Conservation (phyloP, 2,113 vertebrate species). For the Anguilla japonica region DNA sequence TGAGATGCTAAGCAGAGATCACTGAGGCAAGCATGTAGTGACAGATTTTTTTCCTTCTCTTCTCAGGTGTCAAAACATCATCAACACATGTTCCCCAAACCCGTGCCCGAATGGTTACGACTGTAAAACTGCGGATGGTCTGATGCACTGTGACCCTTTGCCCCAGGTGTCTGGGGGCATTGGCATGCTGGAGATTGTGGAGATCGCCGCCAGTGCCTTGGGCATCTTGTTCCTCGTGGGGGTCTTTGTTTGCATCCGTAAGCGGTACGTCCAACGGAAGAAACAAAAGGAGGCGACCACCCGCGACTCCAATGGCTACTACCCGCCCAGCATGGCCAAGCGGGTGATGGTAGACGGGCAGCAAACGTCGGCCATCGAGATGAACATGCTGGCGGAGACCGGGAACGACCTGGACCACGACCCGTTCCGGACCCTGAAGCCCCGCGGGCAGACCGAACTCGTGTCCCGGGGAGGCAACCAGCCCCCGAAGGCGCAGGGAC, state of each 20-base stretch:
- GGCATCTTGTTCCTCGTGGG: slow-evolving; percentile 61
- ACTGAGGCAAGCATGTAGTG: background rate
- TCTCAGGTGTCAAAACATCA: slow-evolving; percentile 75
- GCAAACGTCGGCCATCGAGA: slow-evolving; percentile 72
- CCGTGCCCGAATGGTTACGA: slow-evolving; percentile 67
- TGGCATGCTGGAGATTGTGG: slow-evolving; percentile 72
- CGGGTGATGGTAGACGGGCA: slow-evolving; percentile 73
- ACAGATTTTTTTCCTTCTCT: slow-evolving; percentile 10
- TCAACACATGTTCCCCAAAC: slow-evolving; percentile 68
- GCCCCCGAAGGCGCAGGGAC: slow-evolving; percentile 68
- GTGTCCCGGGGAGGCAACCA: slow-evolving; percentile 67
- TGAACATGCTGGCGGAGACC: slow-evolving; percentile 65
- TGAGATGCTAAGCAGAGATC: background rate
- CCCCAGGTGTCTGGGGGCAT: slow-evolving; percentile 44
- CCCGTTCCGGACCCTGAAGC: slow-evolving; percentile 69
- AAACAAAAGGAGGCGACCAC: slow-evolving; percentile 80
- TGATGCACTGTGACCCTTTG: slow-evolving; percentile 61
- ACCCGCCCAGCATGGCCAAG: slow-evolving; percentile 74
- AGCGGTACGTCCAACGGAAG: slow-evolving; percentile 70
- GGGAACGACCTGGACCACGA: slow-evolving; percentile 74
- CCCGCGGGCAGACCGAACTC: slow-evolving; percentile 51
- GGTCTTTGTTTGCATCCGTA: slow-evolving; percentile 66
- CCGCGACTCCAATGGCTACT: slow-evolving; percentile 87
- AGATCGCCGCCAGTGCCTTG: slow-evolving; percentile 65
- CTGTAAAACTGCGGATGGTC: slow-evolving; percentile 66